Base-by-base conservation (phyloP, 2,797 vertebrate species). In the Thamnophis elegans region DNA sequence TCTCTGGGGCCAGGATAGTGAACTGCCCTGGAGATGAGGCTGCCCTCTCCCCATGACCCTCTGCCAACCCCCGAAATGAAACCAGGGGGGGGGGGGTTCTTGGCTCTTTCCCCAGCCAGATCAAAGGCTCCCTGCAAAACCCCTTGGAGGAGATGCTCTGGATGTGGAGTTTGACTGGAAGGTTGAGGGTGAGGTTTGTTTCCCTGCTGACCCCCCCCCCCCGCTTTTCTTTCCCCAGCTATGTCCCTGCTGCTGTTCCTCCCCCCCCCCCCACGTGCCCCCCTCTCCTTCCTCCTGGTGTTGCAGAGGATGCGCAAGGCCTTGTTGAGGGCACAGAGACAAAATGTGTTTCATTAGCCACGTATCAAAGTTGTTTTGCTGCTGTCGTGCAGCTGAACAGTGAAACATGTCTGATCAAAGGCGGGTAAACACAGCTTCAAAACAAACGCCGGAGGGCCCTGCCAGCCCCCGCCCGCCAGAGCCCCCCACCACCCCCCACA, bases 321-420 rank as follows among this genome's bases (percentile, higher is more conserved):
- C 94, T 92, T 65, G 90, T 90, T 94, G 89, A 91, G 93, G 87
- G 0, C 88, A 94, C 93, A 32, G 59, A 1, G 65, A 47, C 86
- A 78, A 94, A 94, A 94, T 95, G 95, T 96, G 94, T 96, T 96
- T 96, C 96, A 96, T 96, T 96, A 96, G 95, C 95, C 94, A 90
- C 94, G 94, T 96, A 94, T 97, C 96, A 95, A 94, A 96, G 95
- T 96, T 96, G 96, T 96, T 97, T 97, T 96, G 94, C 95, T 96
- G 95, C 95, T 97, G 96, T 97, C 96, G 96, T 22, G 91, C 93
- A 95, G 94, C 92, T 90, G 95, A 94, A 96, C 95, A 96, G 97
- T 96, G 96, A 96, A 96, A 96, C 96, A 96, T 87, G 93, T 94
- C 96, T 97, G 96, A 97, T 96, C 96, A 97, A 97, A 97, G 96